A percentile compares a stretch with the other conserved stretches of the same genome.
These are phyloP conservation scores for Mesodorylaimus sp. DNA, from an alignment of 2,888 invertebrate genomes.

Conservation along the genomic window DNA sequence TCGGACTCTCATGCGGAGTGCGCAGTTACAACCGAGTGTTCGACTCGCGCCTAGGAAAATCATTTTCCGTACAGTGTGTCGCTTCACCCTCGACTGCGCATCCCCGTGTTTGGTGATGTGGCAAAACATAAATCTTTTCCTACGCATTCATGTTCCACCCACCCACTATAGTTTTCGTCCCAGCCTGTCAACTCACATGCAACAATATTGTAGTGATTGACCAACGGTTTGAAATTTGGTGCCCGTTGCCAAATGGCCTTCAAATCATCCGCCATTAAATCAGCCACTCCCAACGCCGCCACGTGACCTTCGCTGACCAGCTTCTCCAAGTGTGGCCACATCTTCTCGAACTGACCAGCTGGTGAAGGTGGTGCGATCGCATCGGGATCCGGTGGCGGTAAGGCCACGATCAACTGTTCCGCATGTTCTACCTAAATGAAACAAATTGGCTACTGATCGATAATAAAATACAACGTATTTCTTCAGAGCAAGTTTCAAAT, in stretches of 20 bases:
- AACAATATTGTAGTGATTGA: conserved; percentile 23
- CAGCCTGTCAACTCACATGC: too few species aligned
- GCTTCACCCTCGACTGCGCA: too few species aligned
- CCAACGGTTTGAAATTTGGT: conserved; percentile 15
- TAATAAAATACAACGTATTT: not conserved
- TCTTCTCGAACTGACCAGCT: conserved; percentile 10
- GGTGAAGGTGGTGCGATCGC: not conserved
- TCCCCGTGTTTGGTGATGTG: too few species aligned
- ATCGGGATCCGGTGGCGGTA: not conserved
- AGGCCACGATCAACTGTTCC: not conserved
- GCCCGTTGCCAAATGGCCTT: conserved; percentile 15
- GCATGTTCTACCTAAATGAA: not conserved
- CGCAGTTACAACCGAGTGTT: too few species aligned
- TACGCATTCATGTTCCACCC: too few species aligned
- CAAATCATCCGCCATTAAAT: conserved; percentile 19
- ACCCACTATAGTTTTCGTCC: too few species aligned
- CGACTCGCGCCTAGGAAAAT: too few species aligned
- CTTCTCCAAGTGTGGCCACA: conserved; percentile 16
- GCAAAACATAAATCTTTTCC: too few species aligned
- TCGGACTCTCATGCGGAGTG: too few species aligned
- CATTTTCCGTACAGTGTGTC: too few species aligned
- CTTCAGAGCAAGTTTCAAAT: too few species aligned
- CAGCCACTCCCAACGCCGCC: conserved; percentile 23
- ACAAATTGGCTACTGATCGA: not conserved
- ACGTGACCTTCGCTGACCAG: conserved; percentile 15